Percentiles rank a stretch among this genome's conserved stretches.
Evolutionary conservation across 2,888 invertebrate species (phyloP).

Genomic region (Caenorhabditis panamensis): DNA sequence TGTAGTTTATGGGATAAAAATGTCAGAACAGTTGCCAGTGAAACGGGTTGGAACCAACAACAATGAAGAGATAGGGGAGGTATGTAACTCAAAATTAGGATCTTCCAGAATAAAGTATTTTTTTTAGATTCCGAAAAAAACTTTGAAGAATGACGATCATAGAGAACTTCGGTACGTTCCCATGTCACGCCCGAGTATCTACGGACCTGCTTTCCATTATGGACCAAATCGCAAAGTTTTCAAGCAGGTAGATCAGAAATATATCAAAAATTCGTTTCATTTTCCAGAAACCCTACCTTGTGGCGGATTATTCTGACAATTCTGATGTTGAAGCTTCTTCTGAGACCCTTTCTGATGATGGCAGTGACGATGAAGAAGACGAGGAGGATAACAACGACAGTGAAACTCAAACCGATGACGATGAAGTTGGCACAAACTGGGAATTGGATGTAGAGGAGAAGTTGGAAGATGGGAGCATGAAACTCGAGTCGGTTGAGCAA

Average conservation of each 20-base stretch:
- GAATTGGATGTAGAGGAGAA: no score
- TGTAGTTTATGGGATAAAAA: no score
- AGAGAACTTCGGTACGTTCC: not conserved
- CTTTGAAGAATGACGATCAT: not conserved
- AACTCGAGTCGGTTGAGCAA: no score
- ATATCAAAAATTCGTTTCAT: not conserved
- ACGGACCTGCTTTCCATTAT: conserved; percentile 21
- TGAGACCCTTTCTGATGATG: no score
- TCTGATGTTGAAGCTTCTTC: not conserved
- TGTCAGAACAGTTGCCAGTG: no score
- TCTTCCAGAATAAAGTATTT: no score
- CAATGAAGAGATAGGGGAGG: no score
- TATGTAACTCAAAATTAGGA: no score
- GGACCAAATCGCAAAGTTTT: conserved; percentile 17
- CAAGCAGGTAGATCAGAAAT: not conserved
- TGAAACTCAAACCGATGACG: not conserved
- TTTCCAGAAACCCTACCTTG: not conserved
- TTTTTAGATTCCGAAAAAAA: not conserved
- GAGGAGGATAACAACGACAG: not conserved
- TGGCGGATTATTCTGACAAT: not conserved
- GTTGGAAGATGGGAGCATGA: no score
- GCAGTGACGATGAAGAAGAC: not conserved
- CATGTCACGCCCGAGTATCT: conserved; percentile 3
- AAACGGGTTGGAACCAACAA: no score
- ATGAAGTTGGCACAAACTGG: not conserved